Evolutionary conservation across 2,797 vertebrate genomes (phyloP), one percentile per base, ranked within the genome.

Genomic region (Sparidentex hasta): DNA sequence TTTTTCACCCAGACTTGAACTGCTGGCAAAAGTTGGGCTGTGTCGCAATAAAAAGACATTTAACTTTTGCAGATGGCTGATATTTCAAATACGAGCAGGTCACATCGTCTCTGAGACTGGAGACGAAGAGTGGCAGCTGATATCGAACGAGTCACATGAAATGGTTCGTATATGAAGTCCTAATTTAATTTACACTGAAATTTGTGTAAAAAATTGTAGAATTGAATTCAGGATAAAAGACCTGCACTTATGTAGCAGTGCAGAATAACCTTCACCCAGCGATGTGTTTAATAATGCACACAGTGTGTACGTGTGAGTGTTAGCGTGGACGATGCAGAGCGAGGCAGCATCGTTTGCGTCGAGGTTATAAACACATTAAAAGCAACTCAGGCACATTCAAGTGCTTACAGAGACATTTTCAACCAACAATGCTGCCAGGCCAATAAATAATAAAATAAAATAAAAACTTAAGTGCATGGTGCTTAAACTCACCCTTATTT

Each of bases 401-500:
- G 56, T 74, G 65, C 72, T 71, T 47, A 50, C 51, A 58, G 41
- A 51, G 48, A 44, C 7, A 44, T 63, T 73, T 76, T 44, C 4
- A 27, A 51, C 21, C 16, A 50, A 61, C 62, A 62, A 27, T 25
- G 3, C n/a, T 2, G 9, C 12, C 8, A 6, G 0, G 0, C 17
- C 38, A 63, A 47, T 21, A 50, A 18, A 58, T 27, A 63, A 51
- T 20, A 50, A 25, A 13, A 14, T 0, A 63, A 43, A 43, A 1
- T 21, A 23, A n/a, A 11, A 12, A 5, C 16, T 5, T 38, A 5
- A 6, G 14, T 52, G 69, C 27, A 7, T 61, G 7, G 46, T 43
- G 21, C 2, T 64, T n/a, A 5, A 64, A 44, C 92, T 91, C 55
- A 95, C 95, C 82, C 93, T 87, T 72, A 96, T 96, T 81, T 95